Base-by-base conservation (phyloP, 1,140 invertebrate genomes). In the Monochamus saltuarius region DNA sequence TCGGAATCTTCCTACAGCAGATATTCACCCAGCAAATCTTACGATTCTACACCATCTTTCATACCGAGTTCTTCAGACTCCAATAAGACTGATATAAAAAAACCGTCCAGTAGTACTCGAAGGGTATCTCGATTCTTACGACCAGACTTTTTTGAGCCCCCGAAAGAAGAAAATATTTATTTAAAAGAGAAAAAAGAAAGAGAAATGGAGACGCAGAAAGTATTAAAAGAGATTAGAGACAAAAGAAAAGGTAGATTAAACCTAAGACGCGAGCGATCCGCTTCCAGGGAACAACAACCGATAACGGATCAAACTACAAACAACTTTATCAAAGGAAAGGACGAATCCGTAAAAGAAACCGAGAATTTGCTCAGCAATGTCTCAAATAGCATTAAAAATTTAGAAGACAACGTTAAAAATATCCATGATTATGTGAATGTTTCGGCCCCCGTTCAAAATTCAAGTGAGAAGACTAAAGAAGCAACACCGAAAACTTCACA, bases 91-190 rank as follows among this genome's bases (percentile, higher is more conserved):
- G 69, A 71, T 39, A 29, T 57, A 8, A 69, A 64, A 57, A 69
- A 66, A 66, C 63, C 64, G 56, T 65, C 62, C 58, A 62, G 49
- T 59, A 54, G 65, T n/a, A 54, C 66, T 39, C 64, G 72, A 50
- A 79, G 85, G 56, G 83, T 88, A 39, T 90, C 88, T 10, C 79
- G 88, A 59, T 90, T 90, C 72, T 73, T 90, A 50, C 78, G 89
- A 9, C 87, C 89, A 0, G 89, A 91, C 71, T 91, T 91, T 70
- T 91, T 88, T 66, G 89, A 91, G 52, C 80, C 87, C 0, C 84
- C 87, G 0, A 74, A 83, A 39, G 87, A 89, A 62, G 87, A 89
- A 61, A 88, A 83, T 71, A 75, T 81, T n/a, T 85, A 85, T 63
- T 78, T 82, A 1, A 87, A 87, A 56, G 86, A 89, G 54, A 87